These are phyloP conservation scores for Scaptomyza hsui DNA, from an alignment of 1,140 invertebrate genomes.

Conservation along the genomic window DNA sequence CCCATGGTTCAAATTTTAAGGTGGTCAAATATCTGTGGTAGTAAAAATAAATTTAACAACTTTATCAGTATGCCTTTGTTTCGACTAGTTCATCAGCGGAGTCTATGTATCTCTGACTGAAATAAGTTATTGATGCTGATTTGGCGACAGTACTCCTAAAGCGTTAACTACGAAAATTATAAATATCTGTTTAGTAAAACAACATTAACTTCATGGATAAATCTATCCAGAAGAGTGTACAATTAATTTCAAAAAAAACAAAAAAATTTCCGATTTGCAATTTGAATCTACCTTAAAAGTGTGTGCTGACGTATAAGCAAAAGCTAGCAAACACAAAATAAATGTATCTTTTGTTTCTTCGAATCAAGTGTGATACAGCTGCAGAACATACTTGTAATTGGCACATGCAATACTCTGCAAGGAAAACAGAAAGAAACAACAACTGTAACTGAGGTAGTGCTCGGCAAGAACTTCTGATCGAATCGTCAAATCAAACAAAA, in stretches of 20 bases:
- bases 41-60: conserved; percentile 67
- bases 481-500: conserved; percentile 53
- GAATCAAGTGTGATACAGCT: conserved; percentile 6
- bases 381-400: conserved; percentile 11
- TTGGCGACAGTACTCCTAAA: not conserved
- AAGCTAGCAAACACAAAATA: too few relatives aligned
- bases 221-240: too few relatives aligned
- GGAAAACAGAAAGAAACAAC: not conserved
- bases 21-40: conserved; percentile 39
- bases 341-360: too few relatives aligned
- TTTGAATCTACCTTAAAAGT: too few relatives aligned
- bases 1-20: conserved; percentile 4
- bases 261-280: too few relatives aligned
- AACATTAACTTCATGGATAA: too few relatives aligned
- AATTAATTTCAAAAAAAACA: too few relatives aligned
- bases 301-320: too few relatives aligned
- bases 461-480: not conserved
- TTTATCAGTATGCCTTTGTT: conserved; percentile 40
- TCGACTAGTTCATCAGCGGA: conserved; percentile 11
- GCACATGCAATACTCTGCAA: not conserved
- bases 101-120: not conserved
- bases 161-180: too few relatives aligned
- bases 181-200: too few relatives aligned
- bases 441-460: not conserved
- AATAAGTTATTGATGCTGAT: conserved; percentile 10